Conservation (phyloP, 2,797 vertebrate species). For the Macropodus opercularis region DNA sequence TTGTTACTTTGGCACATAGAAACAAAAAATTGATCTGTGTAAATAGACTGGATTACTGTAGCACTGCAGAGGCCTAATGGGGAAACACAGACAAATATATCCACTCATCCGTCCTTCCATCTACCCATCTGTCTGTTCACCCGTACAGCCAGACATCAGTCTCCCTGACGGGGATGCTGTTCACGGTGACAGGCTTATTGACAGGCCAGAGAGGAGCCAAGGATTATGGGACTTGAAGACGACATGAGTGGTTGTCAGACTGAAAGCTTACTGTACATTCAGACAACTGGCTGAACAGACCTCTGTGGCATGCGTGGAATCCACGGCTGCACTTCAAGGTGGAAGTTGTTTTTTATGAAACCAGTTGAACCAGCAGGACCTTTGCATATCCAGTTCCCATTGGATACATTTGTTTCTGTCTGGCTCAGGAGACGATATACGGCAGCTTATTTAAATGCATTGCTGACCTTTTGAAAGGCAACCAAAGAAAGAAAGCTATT, state of each 20-base stretch:
- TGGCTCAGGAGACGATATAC: constrained; percentile 26
- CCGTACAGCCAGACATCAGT: constrained; percentile 28
- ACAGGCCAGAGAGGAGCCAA: constrained; percentile 45
- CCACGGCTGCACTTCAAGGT: constrained; percentile 12
- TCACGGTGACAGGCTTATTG: constrained; percentile 65
- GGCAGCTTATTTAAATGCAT: constrained; percentile 53
- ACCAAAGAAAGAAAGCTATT: constrained; percentile 21
- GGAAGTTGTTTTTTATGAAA: constrained; percentile 27
- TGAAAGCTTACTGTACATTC: constrained; percentile 21
- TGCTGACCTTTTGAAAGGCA: constrained; percentile 59
- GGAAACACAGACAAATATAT: constrained; percentile 42
- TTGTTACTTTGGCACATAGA: constrained; percentile 32
- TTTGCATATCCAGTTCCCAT: constrained; percentile 9
- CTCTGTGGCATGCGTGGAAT: constrained; percentile 59
- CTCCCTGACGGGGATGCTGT: constrained; percentile 49
- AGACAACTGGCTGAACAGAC: constrained; percentile 40
- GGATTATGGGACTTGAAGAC: constrained; percentile 57
- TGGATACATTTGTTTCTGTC: constrained; percentile 18
- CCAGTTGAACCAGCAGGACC: constrained; percentile 57
- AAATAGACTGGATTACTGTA: constrained; percentile 50
- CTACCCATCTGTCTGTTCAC: constrained; percentile 41
- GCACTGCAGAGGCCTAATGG: constrained; percentile 12
- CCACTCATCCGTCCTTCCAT: constrained; percentile 49
- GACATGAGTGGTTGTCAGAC: constrained; percentile 51
- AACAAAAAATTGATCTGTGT: constrained; percentile 59